Conservation (phyloP, 2,113 vertebrate species). For the Pungitius pungitius region DNA sequence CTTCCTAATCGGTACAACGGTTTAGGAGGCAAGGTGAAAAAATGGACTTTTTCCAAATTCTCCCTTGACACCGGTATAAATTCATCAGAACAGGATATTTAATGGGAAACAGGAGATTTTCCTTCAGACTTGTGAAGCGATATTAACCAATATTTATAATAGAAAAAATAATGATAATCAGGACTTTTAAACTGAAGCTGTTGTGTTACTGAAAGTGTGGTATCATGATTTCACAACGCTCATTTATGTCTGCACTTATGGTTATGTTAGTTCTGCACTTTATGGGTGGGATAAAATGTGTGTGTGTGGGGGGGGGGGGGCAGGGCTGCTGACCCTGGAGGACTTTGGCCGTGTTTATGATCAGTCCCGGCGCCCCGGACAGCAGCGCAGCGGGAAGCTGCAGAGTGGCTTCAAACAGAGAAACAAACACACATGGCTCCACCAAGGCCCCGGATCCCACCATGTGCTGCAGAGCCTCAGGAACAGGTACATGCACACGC, state of each 20-base stretch:
- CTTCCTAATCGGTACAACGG: no score
- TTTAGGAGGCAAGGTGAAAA: no score
- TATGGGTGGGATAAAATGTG: background rate
- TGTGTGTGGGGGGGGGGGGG: background rate
- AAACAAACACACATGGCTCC: conserved; percentile 91
- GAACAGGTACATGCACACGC: conserved; percentile 82
- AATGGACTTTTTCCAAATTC: no score
- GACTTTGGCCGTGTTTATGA: conserved; percentile 89
- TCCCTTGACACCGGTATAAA: no score
- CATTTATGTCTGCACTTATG: background rate
- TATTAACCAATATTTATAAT: no score
- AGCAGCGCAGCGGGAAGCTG: conserved; percentile 79
- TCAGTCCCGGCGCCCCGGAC: conserved; percentile 84
- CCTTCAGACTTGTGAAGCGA: no score
- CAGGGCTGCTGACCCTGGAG: conserved; percentile 89
- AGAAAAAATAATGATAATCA: no score
- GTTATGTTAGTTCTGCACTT: background rate
- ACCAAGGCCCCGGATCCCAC: conserved; percentile 92
- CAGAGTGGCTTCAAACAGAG: conserved; percentile 86
- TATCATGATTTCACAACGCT: background rate
- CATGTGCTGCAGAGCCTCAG: conserved; percentile 88
- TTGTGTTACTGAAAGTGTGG: background rate
- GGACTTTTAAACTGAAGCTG: background rate
- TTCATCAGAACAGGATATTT: no score
- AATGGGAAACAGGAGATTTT: no score